A percentile compares a stretch with the other conserved stretches of the same genome.
These are phyloP conservation scores for Napeogenes inachia DNA, from an alignment of 2,888 invertebrate species.

Conservation along the genomic window DNA sequence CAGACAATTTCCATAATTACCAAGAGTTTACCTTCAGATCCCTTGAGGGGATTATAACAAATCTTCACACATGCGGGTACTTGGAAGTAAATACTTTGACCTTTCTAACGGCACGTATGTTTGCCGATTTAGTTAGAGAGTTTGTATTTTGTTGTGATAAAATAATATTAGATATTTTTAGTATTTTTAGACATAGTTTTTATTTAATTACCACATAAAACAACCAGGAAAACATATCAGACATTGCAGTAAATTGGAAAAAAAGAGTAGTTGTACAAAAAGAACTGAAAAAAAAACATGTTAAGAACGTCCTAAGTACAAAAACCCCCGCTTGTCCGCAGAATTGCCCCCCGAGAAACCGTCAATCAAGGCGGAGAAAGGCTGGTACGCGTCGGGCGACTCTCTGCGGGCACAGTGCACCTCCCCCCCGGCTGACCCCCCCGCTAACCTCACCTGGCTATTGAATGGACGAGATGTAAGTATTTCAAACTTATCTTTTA, in stretches of 20 bases:
- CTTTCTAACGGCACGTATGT: constrained; percentile 36
- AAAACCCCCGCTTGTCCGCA: constrained; percentile 51
- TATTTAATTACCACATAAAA: too few species aligned
- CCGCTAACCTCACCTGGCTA: constrained; percentile 84
- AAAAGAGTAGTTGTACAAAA: too few species aligned
- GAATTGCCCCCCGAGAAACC: constrained; percentile 86
- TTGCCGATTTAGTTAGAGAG: constrained; percentile 32
- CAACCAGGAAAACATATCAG: too few species aligned
- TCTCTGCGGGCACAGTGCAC: constrained; percentile 87
- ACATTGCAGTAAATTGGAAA: too few species aligned
- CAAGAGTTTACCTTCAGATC: constrained; percentile 26
- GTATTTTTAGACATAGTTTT: too few species aligned
- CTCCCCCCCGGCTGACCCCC: constrained; percentile 85
- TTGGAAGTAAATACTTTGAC: constrained; percentile 36
- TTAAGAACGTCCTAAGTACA: too few species aligned
- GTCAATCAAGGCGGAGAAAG: constrained; percentile 83
- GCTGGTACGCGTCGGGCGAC: constrained; percentile 87
- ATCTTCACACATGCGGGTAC: constrained; percentile 34
- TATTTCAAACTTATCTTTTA: constrained; percentile 31
- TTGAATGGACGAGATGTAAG: constrained; percentile 88
- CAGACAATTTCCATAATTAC: constrained; percentile 34
- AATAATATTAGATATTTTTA: constrained; percentile 9
- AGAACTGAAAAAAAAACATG: too few species aligned
- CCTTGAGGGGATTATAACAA: constrained; percentile 32
- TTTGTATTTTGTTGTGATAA: constrained; percentile 19